Base-by-base conservation (phyloP, 2,888 invertebrate species). In the Pharmacophagus antenor region DNA sequence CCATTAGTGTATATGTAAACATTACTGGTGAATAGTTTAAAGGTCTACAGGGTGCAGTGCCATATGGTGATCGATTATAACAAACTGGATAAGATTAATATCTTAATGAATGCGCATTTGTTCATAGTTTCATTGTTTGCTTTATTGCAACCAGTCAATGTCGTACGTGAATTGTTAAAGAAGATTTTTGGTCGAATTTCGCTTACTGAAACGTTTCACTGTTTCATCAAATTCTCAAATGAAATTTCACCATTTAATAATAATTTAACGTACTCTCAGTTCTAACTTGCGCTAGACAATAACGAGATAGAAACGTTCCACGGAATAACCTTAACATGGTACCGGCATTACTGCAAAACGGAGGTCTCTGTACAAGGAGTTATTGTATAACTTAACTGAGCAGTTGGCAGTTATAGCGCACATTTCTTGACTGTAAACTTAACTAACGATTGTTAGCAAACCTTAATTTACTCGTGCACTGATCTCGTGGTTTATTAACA, bases 321-420 rank as follows among this genome's bases (percentile, higher is more conserved):
- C 31, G 49, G 49, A 50, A 56, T 58, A 51, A 51, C 21, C 51
- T 46, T 52, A 52, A 56, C 52, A 57, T 42, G 52, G 23, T 44
- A 41, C 52, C 20, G 52, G 22, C 27, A 2, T 41, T 44, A 50
- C 31, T 53, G 41, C 42, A 6, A 41, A 48, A 42, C 20, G 42
- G 27, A 53, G 56, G 37, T 60, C 53, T 27, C 48, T 61, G 48
- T 22, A 56, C 56, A 44, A 57, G 56, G 48, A 61, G 48, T 61
- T 56, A 61, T 56, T 53, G 31, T 57, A 56, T 52, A 53, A 56
- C 41, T 61, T 53, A 56, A 61, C 48, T 52, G 42, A 56, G 49
- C 53, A 56, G 48, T 56, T 48, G 37, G 48, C 53, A 44, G 31
- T 61, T 59, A 61, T 23, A 5, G 27, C 42, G 48, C 42, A 53